Base-by-base conservation (phyloP, 2,113 vertebrate genomes). In the Camelus dromedarius region DNA sequence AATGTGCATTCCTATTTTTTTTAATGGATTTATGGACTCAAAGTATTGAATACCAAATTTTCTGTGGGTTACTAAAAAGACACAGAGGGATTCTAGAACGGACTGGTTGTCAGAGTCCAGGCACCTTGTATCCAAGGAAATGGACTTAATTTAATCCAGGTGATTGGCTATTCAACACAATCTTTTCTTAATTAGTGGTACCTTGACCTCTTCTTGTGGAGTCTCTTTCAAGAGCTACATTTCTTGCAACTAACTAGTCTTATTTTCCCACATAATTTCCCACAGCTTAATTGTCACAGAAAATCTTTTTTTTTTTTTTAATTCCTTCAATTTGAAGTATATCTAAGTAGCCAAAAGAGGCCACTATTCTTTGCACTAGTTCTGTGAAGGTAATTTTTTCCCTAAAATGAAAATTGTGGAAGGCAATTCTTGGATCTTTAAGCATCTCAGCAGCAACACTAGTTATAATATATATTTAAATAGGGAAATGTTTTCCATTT, bases 71-170 rank as follows among this genome's bases (percentile, higher is more conserved):
- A 98, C 98, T 98, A 97, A 98, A 98, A 98, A 97, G 98, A 98
- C 98, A 98, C 98, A 97, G 97, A 98, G 98, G 98, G 98, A 99
- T 98, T 98, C 97, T 97, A 96, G 90, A 98, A 98, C 81, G 98
- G 96, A 98, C 98, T 98, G 98, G 98, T 98, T 99, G 98, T 98
- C 97, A 96, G 91, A 98, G 97, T 98, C 96, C 97, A 98, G 98
- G 90, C 87, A 88, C 92, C 97, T 98, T 97, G 96, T 96, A 98
- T 98, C 98, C 98, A 99, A 98, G 98, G 99, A 99, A 99, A 98
- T 97, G 98, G 87, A 97, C 97, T 99, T 99, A 99, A 99, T 99
- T 98, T 98, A 98, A 98, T 98, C 98, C 98, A 99, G 99, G 99
- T 99, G 98, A 99, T 98, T 98, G 98, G 98, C 98, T 98, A 97